Evolutionary conservation across 1,140 invertebrate genomes (phyloP).

Genomic region (Polypedilum pembai): DNA sequence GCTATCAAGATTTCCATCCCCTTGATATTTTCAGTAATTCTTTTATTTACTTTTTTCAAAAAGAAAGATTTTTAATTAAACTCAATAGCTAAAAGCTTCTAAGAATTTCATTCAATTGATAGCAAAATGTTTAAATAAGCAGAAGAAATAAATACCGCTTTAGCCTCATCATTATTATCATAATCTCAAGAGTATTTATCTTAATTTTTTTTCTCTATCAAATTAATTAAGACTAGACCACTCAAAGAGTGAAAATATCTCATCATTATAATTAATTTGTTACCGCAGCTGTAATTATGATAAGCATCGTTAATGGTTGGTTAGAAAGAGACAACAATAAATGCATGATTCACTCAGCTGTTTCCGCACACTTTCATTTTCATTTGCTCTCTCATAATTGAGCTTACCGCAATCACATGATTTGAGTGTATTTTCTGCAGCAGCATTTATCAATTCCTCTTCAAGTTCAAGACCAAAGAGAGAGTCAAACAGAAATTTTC

Average conservation of each 20-base stretch:
- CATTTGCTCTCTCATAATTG: not conserved
- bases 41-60: no score
- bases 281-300: not conserved
- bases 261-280: not conserved
- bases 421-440: constrained; percentile 21
- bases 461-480: constrained; percentile 27
- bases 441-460: constrained; percentile 29
- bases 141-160: no score
- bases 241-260: not conserved
- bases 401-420: constrained; percentile 27
- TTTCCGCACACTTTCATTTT: constrained; percentile 6
- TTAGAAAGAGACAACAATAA: not conserved
- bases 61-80: no score
- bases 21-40: no score
- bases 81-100: no score
- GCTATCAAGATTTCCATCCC: no score
- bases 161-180: no score
- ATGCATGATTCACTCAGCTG: not conserved
- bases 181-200: no score
- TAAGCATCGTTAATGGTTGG: not conserved
- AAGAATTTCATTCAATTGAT: no score
- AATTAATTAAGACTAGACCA: no score
- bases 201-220: no score
- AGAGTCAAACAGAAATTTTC: not conserved
- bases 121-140: no score